Base-by-base conservation (phyloP, 2,888 invertebrate genomes). In the Drosophila siamana region DNA sequence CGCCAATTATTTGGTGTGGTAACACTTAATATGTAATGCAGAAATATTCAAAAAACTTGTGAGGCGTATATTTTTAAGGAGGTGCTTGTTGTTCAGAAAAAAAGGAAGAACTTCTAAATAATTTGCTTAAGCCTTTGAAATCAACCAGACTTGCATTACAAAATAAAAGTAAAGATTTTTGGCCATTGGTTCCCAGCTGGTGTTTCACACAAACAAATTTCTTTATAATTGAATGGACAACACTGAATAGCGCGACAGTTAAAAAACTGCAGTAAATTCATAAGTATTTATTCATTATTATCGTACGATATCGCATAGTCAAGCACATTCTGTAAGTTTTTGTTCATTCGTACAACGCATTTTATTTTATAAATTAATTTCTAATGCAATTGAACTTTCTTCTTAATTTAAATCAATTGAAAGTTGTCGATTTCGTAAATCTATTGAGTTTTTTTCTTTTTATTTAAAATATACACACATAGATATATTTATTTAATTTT, bases 381-480 rank as follows among this genome's bases (percentile, higher is more conserved):
- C 41, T 61, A 50, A 57, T 62, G 52, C 43, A 59, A 59, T 57
- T 40, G 19, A 40, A 43, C 41, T 59, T 60, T 19, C 38, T 36
- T 7, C 62, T 72, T 73, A 73, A 15, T 33, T 55, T 69, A 59
- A 74, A 48, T 66, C 46, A 74, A 50, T 55, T 51, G 44, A 26
- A 46, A 74, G 40, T 51, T 46, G 30, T 55, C 46, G 59, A 38
- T 69, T 64, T 71, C 41, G 63, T 68, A 59, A 59, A 59, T 61
- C 55, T 66, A 55, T 52, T 65, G 66, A 47, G 69, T 28, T 63
- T 51, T 63, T 51, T 36, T 15, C 40, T 50, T 41, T 33, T 48
- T 51, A 38, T 64, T 70, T 52, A 59, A 60, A 67, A 54, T 60
- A 65, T 63, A 65, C 59, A 64, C 75, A 74, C 48, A 66, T 65